A percentile compares a stretch with the other conserved stretches of the same genome.
Evolutionary conservation across 2,888 invertebrate genomes (phyloP).

Genomic region (Synanthedon myopaeformis): DNA sequence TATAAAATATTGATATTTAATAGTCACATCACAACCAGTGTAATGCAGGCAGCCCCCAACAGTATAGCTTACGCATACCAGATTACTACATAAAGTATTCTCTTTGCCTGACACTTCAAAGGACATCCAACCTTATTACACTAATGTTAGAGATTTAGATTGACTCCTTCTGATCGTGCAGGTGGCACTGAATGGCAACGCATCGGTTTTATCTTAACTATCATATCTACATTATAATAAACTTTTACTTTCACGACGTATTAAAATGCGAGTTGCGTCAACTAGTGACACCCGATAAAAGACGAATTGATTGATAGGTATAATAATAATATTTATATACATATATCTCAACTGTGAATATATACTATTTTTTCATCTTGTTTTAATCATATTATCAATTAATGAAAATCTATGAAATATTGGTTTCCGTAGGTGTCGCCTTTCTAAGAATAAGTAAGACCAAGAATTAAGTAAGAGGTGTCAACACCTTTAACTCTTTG

Average conservation of each 20-base stretch:
- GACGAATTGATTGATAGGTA: background rate
- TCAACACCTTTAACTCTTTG: too few relatives aligned
- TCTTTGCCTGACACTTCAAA: constrained; percentile 19
- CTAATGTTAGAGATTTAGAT: constrained; percentile 11
- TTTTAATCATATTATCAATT: too few relatives aligned
- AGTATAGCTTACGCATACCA: constrained; percentile 51
- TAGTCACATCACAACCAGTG: constrained; percentile 53
- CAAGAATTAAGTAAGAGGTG: too few relatives aligned
- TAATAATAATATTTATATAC: too few relatives aligned
- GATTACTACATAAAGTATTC: constrained; percentile 59
- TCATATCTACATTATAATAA: constrained; percentile 50
- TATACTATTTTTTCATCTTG: too few relatives aligned
- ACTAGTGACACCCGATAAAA: constrained; percentile 25
- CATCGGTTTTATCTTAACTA: constrained; percentile 54
- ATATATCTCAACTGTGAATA: too few relatives aligned
- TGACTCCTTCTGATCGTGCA: constrained; percentile 30
- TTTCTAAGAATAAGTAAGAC: too few relatives aligned
- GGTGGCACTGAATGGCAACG: constrained; percentile 50
- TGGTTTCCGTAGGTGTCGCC: too few relatives aligned
- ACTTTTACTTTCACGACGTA: constrained; percentile 62
- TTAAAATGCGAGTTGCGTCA: constrained; percentile 57
- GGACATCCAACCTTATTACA: constrained; percentile 10
- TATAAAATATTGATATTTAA: constrained; percentile 67
- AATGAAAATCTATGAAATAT: too few relatives aligned
- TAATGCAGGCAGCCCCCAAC: constrained; percentile 52